These are phyloP conservation scores for Mastacembelus armatus DNA, from an alignment of 2,797 vertebrate genomes.

Conservation along the genomic window DNA sequence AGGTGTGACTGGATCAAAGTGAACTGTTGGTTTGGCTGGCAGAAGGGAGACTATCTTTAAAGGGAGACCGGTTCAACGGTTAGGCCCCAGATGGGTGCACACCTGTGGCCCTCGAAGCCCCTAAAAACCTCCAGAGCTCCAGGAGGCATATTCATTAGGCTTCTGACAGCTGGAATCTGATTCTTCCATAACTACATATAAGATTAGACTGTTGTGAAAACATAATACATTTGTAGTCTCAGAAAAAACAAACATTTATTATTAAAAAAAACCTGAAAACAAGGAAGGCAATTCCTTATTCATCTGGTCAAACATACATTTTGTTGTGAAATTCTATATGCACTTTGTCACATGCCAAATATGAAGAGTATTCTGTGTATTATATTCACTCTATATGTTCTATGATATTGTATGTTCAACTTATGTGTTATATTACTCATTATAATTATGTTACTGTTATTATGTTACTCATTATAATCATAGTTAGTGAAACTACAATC, in stretches of 20 bases:
- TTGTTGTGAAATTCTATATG: conserved; percentile 31
- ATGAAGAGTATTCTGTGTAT: conserved; percentile 27
- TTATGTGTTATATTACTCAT: conserved; percentile 28
- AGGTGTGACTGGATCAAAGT: conserved; percentile 56
- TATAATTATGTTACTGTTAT: no score
- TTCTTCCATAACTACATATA: conserved; percentile 27
- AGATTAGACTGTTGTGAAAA: conserved; percentile 8
- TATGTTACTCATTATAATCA: conserved; percentile 22
- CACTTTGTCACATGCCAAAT: conserved; percentile 26
- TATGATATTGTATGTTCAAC: conserved; percentile 7
- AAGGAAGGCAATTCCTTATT: conserved; percentile 7
- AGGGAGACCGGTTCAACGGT: conserved; percentile 78
- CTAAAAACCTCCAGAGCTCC: conserved; percentile 52
- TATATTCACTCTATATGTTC: conserved; percentile 8
- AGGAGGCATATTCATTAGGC: conserved; percentile 20
- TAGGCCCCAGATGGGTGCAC: conserved; percentile 78
- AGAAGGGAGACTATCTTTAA: conserved; percentile 55
- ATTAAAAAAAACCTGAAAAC: background rate
- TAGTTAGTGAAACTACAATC: background rate
- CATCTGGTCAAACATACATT: conserved; percentile 46
- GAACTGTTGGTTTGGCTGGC: conserved; percentile 54
- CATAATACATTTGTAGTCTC: background rate
- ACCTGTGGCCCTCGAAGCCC: conserved; percentile 76
- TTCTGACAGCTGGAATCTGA: conserved; percentile 20
- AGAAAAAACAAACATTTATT: background rate